phyloP scores from a whole-genome alignment of 2,888 invertebrate genomes.

The Bugula neritina region DNA sequence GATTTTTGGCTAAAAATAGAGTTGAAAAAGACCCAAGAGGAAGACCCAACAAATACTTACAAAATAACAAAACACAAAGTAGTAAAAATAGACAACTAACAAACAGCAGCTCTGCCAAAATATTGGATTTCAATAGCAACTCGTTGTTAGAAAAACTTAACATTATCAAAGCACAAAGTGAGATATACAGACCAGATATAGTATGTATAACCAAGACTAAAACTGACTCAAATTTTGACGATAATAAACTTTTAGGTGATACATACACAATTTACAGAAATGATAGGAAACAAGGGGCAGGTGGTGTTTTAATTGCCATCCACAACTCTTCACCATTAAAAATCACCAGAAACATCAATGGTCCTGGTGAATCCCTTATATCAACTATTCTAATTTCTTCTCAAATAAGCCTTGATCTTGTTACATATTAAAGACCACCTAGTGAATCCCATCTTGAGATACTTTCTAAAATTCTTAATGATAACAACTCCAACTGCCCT shows the following conservation, averaged over 20 bases:
- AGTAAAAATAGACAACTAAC: neutral
- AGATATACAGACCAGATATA: too few species aligned
- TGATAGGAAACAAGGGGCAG: neutral
- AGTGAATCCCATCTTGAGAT: neutral
- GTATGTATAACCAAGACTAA: too few species aligned
- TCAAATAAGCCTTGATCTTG: neutral
- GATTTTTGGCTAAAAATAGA: neutral
- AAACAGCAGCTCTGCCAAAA: too few species aligned
- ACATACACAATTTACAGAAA: neutral
- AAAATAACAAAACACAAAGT: neutral
- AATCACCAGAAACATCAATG: too few species aligned
- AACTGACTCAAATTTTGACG: neutral
- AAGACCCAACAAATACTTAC: neutral
- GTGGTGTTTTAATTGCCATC: neutral
- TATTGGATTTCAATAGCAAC: too few species aligned
- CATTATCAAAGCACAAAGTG: too few species aligned
- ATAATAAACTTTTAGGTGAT: neutral
- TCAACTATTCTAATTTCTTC: too few species aligned
- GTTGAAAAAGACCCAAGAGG: neutral
- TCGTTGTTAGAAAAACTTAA: too few species aligned
- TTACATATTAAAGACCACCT: neutral
- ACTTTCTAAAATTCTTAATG: neutral
- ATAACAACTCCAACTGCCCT: neutral
- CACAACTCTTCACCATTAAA: neutral
- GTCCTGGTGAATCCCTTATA: too few species aligned